A percentile compares a stretch with the other conserved stretches of the same genome.
Conservation (phyloP, 2,113 vertebrate genomes). For the Meleagris gallopavo region DNA sequence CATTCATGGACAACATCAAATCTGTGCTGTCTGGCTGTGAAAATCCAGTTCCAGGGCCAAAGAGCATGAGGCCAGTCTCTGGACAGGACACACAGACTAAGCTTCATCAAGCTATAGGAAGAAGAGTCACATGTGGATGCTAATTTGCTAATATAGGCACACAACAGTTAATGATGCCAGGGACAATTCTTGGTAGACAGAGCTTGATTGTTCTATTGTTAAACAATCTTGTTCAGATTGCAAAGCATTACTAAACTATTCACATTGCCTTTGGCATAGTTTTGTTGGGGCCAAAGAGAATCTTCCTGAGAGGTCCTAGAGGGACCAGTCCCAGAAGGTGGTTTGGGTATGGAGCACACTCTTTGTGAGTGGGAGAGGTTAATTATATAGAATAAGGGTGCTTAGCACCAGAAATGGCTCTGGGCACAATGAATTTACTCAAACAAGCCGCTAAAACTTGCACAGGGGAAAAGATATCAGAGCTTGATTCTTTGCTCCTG, state of each 20-base stretch:
- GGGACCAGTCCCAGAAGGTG: neutral
- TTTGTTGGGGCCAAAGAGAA: neutral
- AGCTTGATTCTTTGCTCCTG: neutral
- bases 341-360: neutral
- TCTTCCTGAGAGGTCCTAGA: neutral
- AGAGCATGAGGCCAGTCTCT: neutral
- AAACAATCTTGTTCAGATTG: neutral
- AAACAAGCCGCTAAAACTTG: rapidly evolving
- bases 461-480: neutral
- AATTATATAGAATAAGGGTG: neutral
- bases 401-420: neutral
- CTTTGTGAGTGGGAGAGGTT: neutral
- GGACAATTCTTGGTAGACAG: neutral
- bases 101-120: neutral
- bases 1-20: neutral
- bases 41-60: neutral
- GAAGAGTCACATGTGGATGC: neutral
- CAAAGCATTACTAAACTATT: neutral
- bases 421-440: neutral
- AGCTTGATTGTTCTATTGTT: neutral
- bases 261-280: neutral
- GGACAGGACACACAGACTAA: rapidly evolving
- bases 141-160: neutral
- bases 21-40: neutral
- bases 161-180: neutral